Evolutionary conservation across 2,113 vertebrate genomes (phyloP), one percentile per base, ranked within the genome.

Genomic region (Nothoprocta perdicaria): DNA sequence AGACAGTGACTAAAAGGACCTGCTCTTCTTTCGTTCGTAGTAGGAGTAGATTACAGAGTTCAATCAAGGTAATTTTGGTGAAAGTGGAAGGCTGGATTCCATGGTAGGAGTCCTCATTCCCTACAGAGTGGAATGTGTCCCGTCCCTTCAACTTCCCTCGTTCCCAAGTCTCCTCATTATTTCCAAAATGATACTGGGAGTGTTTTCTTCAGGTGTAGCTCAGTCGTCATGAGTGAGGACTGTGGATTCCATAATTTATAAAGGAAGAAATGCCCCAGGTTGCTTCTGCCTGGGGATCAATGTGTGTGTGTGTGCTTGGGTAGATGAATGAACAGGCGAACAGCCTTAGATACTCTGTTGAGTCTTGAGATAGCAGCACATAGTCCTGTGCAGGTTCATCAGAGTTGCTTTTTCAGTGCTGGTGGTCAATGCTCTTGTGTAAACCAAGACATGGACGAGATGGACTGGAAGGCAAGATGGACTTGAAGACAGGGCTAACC

Each of bases 11-110:
- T 74, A n/a, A 5, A 88, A 33, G 65, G 23, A 61, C 6, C 6
- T 73, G 21, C 22, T 63, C 78, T 65, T 61, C 31, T 62, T 62
- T 29, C n/a, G 82, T 71, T 45, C 14, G 79, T 62, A 61, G 11
- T 31, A 66, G 45, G 26, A 75, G 26, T 40, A 75, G 26, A 7
- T 48, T 1, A 53, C 15, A 5, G 19, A 12, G 43, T 65, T 77
- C 13, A 79, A 15, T 12, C 13, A 60, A 55, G 10, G 11, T 69
- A 50, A 45, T 7, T 29, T 10, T 24, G 3, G 3, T 65, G 31
- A 50, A 50, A 55, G 14, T 0, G 0, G 24, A 43, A 57, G n/a
- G 33, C 55, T 78, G 45, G 6, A 35, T 26, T 69, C 4, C 2
- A 0, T 66, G 3, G 1, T 23, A 45, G 17, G 33, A 74, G 3